These are phyloP conservation scores for Poeciliopsis turrubarensis DNA, from an alignment of 2,113 vertebrate genomes.

Conservation along the genomic window DNA sequence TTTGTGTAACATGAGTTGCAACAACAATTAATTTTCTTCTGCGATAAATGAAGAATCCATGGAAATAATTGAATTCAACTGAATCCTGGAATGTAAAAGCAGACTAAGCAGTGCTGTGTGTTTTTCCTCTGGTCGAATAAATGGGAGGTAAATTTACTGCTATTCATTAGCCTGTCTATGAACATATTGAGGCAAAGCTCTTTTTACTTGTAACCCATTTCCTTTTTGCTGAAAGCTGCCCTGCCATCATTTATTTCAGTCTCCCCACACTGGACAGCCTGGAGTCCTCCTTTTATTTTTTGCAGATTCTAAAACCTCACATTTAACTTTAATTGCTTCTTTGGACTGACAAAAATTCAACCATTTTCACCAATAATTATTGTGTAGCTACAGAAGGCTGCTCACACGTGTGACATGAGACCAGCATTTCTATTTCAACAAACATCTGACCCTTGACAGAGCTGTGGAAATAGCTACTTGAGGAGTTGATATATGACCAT, in stretches of 20 bases:
- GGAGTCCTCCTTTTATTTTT: background rate
- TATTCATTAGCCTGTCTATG: background rate
- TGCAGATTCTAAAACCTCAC: background rate
- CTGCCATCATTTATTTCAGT: background rate
- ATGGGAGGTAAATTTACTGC: background rate
- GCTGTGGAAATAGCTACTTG: background rate
- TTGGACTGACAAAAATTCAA: background rate
- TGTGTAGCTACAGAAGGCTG: background rate
- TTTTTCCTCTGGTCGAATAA: background rate
- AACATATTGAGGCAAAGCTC: background rate
- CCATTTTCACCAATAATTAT: background rate
- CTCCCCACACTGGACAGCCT: background rate
- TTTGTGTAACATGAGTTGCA: too few species aligned
- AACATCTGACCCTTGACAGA: background rate
- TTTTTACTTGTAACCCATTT: background rate
- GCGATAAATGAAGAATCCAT: too few species aligned
- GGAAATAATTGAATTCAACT: too few species aligned
- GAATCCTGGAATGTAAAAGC: background rate
- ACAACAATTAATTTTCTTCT: too few species aligned
- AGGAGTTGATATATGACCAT: constrained; percentile 24
- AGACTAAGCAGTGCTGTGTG: background rate
- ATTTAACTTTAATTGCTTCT: background rate
- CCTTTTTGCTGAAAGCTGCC: background rate
- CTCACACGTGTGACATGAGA: background rate
- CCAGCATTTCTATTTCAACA: background rate